These are phyloP conservation scores for Helogale parvula DNA, from an alignment of 2,113 vertebrate genomes.

Conservation along the genomic window DNA sequence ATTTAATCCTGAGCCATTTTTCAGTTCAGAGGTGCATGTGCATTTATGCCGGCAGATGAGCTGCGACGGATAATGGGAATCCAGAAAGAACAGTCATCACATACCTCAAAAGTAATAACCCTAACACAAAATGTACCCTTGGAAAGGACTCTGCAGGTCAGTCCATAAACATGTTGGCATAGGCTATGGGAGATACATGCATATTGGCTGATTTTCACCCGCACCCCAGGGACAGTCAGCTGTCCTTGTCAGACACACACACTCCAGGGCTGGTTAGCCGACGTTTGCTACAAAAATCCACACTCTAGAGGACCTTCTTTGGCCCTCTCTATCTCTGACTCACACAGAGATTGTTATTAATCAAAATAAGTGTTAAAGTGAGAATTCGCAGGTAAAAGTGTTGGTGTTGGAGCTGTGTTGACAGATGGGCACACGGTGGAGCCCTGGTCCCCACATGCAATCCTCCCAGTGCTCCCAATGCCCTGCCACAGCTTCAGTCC, in stretches of 20 bases:
- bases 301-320: not conserved
- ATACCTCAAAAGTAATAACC: not conserved
- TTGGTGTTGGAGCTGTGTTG: not conserved
- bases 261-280: not conserved
- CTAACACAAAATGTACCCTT: not conserved
- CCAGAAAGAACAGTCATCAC: not conserved
- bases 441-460: too few species aligned
- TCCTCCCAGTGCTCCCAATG: too few species aligned
- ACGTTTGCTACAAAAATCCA: not conserved
- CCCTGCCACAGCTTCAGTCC: not conserved
- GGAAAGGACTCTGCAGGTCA: not conserved
- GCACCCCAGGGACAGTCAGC: not conserved
- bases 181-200: rapidly evolving
- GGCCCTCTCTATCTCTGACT: not conserved
- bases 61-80: too few species aligned
- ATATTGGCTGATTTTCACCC: not conserved
- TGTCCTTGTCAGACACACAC: not conserved
- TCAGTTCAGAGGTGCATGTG: not conserved
- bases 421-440: not conserved
- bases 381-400: not conserved
- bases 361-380: not conserved
- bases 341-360: not conserved
- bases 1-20: not conserved
- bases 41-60: not conserved
- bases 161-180: not conserved